Percentiles rank a stretch among this genome's conserved stretches.
Evolutionary conservation across 2,888 invertebrate species (phyloP).

Genomic region (Ophraella communa): DNA sequence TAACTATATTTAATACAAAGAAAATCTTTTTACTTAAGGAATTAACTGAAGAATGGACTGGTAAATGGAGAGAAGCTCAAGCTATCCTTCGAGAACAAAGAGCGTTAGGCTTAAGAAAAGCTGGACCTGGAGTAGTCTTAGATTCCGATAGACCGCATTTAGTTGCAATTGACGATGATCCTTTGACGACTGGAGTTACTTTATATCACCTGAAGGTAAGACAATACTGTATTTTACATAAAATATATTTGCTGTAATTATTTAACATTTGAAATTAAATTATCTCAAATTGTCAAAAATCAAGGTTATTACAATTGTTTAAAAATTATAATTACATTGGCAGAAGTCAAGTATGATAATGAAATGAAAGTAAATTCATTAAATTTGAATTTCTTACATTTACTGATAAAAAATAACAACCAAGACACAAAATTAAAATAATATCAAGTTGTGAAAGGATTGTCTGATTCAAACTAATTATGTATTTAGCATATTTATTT

Average conservation of each 20-base stretch:
- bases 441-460: too few species aligned
- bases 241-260: background rate
- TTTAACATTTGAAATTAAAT: too few species aligned
- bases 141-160: slow-evolving; percentile 93
- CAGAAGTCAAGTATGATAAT: too few species aligned
- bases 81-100: slow-evolving; percentile 87
- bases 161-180: slow-evolving; percentile 89
- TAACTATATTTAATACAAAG: too few species aligned
- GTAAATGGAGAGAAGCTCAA: slow-evolving; percentile 92
- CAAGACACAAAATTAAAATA: too few species aligned
- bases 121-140: slow-evolving; percentile 85
- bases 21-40: slow-evolving; percentile 43
- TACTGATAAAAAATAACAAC: too few species aligned
- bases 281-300: too few species aligned
- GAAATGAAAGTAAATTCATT: too few species aligned
- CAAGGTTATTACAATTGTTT: background rate
- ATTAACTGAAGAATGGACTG: slow-evolving; percentile 90
- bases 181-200: slow-evolving; percentile 88
- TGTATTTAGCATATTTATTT: too few species aligned
- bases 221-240: slow-evolving; percentile 1
- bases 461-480: too few species aligned
- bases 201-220: slow-evolving; percentile 83
- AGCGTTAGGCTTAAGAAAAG: slow-evolving; percentile 84
- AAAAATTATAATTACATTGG: too few species aligned
- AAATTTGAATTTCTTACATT: too few species aligned